A percentile compares a stretch with the other conserved stretches of the same genome.
phyloP scores from a whole-genome alignment of 2,888 invertebrate species.

The Argyra leucocephala region DNA sequence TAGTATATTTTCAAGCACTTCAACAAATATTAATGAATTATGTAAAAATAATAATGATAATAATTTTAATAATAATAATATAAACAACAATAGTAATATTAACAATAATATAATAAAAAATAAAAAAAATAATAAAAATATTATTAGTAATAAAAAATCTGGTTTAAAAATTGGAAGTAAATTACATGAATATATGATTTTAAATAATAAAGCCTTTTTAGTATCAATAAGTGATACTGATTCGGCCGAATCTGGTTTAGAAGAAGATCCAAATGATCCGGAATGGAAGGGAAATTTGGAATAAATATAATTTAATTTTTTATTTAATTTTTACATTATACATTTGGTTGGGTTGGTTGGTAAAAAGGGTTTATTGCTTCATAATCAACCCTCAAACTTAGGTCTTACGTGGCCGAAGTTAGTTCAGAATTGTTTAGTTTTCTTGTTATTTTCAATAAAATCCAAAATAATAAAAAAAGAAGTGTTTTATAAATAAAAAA shows the following conservation, averaged over 20 bases:
- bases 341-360: no score
- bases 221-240: constrained; percentile 30
- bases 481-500: no score
- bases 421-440: no score
- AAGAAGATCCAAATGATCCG: constrained; percentile 77
- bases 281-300: constrained; percentile 55
- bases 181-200: constrained; percentile 30
- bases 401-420: no score
- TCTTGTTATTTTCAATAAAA: no score
- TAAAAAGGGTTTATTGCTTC: no score
- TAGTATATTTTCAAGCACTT: not conserved
- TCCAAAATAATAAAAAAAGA: no score
- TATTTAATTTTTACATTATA: no score
- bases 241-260: constrained; percentile 47
- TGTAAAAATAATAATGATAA: not conserved
- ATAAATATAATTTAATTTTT: no score
- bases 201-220: constrained; percentile 23
- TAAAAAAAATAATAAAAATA: no score
- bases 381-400: no score
- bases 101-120: not conserved
- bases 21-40: not conserved
- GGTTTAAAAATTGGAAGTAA: constrained; percentile 16
- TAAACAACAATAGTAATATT: not conserved
- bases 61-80: not conserved
- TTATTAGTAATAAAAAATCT: constrained; percentile 10